phyloP scores from a whole-genome alignment of 2,113 vertebrate species.

The Perca flavescens region DNA sequence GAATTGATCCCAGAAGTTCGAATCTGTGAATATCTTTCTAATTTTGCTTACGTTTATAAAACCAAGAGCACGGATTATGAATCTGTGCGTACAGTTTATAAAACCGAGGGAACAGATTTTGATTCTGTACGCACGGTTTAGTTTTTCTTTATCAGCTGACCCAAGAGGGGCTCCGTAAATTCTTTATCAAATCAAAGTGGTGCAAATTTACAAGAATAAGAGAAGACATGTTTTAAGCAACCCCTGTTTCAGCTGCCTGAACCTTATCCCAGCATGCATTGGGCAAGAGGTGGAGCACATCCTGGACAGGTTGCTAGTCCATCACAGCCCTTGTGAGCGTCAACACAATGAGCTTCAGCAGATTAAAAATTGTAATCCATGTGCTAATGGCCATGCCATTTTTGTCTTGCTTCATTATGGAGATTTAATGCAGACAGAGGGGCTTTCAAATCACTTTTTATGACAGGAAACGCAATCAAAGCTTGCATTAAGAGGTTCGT shows the following conservation, averaged over 20 bases:
- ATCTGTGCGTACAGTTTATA: no score
- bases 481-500: conserved; percentile 68
- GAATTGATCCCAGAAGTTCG: no score
- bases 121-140: no score
- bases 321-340: no score
- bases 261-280: conserved; percentile 2
- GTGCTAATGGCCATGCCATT: conserved; percentile 76
- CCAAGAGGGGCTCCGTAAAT: no score
- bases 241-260: background rate
- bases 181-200: background rate
- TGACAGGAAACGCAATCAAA: conserved; percentile 78
- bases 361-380: conserved; percentile 78
- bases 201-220: background rate
- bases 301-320: background rate
- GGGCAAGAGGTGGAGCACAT: no score
- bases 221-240: background rate
- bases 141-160: no score
- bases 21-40: no score
- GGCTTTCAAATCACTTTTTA: conserved; percentile 78
- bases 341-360: conserved; percentile 68
- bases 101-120: no score
- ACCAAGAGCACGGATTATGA: no score
- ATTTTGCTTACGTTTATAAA: no score
- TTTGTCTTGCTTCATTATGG: conserved; percentile 81
- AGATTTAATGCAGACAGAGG: conserved; percentile 77